Evolutionary conservation across 1,140 invertebrate species (phyloP), one percentile per base, ranked within the genome.

Genomic region (Teleogryllus occipitalis): DNA sequence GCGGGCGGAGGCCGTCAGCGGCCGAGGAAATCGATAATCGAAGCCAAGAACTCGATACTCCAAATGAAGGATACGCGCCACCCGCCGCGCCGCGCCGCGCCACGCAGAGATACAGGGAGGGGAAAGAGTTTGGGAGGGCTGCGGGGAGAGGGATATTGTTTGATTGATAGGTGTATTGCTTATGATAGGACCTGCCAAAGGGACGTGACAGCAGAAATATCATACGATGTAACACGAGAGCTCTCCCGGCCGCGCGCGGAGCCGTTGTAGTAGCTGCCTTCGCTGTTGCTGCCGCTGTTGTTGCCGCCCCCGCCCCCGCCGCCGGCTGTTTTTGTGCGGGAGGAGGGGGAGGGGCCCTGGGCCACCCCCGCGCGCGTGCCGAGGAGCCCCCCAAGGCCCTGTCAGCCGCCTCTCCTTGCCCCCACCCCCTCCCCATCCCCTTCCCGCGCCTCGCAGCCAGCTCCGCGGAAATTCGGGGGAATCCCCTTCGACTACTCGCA

Each of bases 111-210:
- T 10, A 2, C 54, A 18, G 54, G 18, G 54, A 2, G 7, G 54
- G 54, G 54, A 7, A 65, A 18, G 54, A 65, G 10, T 14, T 65
- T 8, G 49, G 54, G 10, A 10, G 54, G 2, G 54, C 54, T 1
- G 54, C 54, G 54, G 49, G 49, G 49, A 54, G 49, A 18, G 54
- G 7, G 0, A 65, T 65, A 65, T 65, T 65, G 54, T 65, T 54
- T 65, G 54, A 65, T 54, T 65, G 54, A 65, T 65, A 65, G 54
- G 54, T 65, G 54, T 65, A 65, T 65, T 65, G 54, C 54, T 54
- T 65, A 65, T 65, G 49, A 65, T 65, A 65, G 54, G 54, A 65
- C 54, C 54, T 65, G 54, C 54, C 54, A 65, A 65, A 54, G 49
- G 54, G 54, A 65, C 54, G 54, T 65, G 54, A 65, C 54, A 65